Base-by-base conservation (phyloP, 2,797 vertebrate genomes). In the Muraenolepis orangiensis region DNA sequence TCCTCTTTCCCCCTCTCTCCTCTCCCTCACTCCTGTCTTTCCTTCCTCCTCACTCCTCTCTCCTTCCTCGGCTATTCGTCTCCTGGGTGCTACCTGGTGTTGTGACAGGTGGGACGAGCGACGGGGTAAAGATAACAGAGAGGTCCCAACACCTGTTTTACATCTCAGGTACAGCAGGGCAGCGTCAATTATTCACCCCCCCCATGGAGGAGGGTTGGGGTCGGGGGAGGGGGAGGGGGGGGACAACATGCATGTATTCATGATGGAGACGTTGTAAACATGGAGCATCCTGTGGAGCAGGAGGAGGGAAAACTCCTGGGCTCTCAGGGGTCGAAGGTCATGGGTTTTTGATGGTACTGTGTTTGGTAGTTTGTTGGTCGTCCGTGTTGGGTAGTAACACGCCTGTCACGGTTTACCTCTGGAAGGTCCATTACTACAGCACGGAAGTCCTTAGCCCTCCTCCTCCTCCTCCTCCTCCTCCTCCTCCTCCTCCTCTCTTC, bases 111-210 rank as follows among this genome's bases (percentile, higher is more conserved):
- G 57, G 23, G 80, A 80, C 75, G 4, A 34, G 74, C 16, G 76
- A 74, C 78, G 73, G 81, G 51, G 73, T 73, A 84, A 88, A 85
- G 74, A 89, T 81, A 90, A 88, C 86, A 81, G 76, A 77, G 73
- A n/a, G 73, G 71, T 61, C 69, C 64, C 69, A 71, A 86, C 88
- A 88, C 89, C 87, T 90, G 90, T 80, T 72, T 77, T 78, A 83
- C 81, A 74, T 46, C 80, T 80, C 79, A 87, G 82, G 81, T 88
- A 81, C 72, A 76, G 31, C 0, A 80, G 80, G 81, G 75, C 18
- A 79, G 18, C 2, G 72, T 91, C 83, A 90, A 91, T 93, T 87
- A 92, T 90, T 90, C 76, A 91, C 69, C 64, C 23, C 29, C 66
- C 6, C 5, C 61, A 69, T 14, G 38, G 29, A 23, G 31, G 68